Base-by-base conservation (phyloP, 2,888 invertebrate species). In the Podabrus alpinus region DNA sequence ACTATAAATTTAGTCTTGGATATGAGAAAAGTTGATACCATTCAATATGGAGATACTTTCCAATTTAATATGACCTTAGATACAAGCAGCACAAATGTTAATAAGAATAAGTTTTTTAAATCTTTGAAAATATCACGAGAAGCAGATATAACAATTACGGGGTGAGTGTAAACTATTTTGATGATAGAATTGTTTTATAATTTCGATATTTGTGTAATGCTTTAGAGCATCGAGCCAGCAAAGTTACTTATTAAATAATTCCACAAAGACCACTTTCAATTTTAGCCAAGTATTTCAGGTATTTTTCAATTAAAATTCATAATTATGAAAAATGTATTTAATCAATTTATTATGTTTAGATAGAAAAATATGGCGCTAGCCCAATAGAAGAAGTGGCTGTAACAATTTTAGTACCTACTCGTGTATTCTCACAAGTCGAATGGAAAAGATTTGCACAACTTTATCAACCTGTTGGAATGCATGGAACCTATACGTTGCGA, bases 311-410 rank as follows among this genome's bases (percentile, higher is more conserved):
- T 13, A 16, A 15, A 59, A 29, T 7, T 19, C 21, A 59, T 62
- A 21, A 59, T 64, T 9, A 66, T 62, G 21, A 45, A 45, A 45
- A 64, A 45, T 45, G n/a, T 45, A 7, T n/a, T n/a, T n/a, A n/a
- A 29, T 29, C 0, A n/a, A n/a, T n/a, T 1, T n/a, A 9, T 45
- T 45, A n/a, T 15, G 21, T 19, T 73, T 77, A 81, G 75, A 69
- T 80, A 15, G 77, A 78, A 78, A 88, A 88, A 80, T 85, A 86
- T 69, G 88, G 88, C 15, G 79, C 77, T 0, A 88, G 88, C 81
- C 85, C 87, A 9, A 83, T 88, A 5, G 83, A 86, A 13, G 84
- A 85, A 74, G 84, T 86, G 2, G 29, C 74, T 19, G 73, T 88
- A 1, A 80, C 78, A 29, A 78, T 89, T 15, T 78, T 79, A 21